Evolutionary conservation across 2,113 vertebrate genomes (phyloP).

Genomic region (Dipodomys ordii): DNA sequence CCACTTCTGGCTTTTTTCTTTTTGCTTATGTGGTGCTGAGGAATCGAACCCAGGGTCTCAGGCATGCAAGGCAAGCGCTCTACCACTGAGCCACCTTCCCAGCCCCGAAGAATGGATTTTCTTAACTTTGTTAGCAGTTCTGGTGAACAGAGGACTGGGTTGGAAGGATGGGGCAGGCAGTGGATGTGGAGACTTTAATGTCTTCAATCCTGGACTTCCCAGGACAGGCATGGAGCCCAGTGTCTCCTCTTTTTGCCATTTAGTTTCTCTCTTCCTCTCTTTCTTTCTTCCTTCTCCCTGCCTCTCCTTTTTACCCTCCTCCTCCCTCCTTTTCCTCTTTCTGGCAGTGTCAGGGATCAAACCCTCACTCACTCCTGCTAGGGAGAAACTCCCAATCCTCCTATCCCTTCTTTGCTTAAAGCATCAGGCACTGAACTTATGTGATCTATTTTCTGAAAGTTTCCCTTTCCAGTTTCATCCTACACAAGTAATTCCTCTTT

Average conservation of each 20-base stretch:
- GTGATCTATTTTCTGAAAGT: no score
- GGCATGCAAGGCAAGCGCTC: no score
- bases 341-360: not conserved
- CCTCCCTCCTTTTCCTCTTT: not conserved
- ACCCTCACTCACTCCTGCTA: not conserved
- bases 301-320: not conserved
- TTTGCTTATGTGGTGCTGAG: no score
- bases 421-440: not conserved
- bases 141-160: not conserved
- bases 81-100: no score
- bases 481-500: not conserved
- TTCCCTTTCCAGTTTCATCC: not conserved
- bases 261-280: no score
- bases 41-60: no score
- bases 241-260: no score
- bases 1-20: no score
- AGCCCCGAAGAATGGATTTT: not conserved
- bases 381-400: not conserved
- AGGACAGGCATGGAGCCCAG: not conserved
- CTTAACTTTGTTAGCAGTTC: not conserved
- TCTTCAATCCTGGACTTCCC: not conserved
- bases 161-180: no score
- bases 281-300: not conserved
- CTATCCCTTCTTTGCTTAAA: conserved; percentile 1
- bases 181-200: not conserved